These are phyloP conservation scores for Noctua pronuba DNA, from an alignment of 2,888 invertebrate species.

Conservation along the genomic window DNA sequence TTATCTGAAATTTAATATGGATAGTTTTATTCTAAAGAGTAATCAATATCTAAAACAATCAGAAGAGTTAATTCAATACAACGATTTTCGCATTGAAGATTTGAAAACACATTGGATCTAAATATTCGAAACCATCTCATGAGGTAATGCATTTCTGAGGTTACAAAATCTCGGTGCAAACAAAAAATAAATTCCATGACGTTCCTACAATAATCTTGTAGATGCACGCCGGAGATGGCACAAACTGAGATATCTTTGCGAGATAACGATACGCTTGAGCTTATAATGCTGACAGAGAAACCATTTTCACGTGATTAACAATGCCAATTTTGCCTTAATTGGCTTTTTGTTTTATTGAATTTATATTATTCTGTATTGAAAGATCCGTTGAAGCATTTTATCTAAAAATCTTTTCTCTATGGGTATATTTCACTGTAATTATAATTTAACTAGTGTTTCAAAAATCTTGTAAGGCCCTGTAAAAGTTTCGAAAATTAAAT, in stretches of 20 bases:
- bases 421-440: background rate
- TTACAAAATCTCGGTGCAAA: slow-evolving; percentile 13
- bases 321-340: slow-evolving; percentile 34
- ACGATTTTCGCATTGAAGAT: background rate
- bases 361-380: slow-evolving; percentile 10
- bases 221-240: slow-evolving; percentile 53
- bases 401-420: background rate
- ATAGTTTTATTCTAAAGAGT: background rate
- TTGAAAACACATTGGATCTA: background rate
- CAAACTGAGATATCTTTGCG: slow-evolving; percentile 50
- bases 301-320: slow-evolving; percentile 67
- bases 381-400: background rate
- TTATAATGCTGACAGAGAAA: slow-evolving; percentile 61
- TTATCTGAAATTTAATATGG: background rate
- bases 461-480: background rate
- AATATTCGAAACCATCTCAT: background rate
- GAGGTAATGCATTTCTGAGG: slow-evolving; percentile 4
- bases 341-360: slow-evolving; percentile 21
- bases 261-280: slow-evolving; percentile 67
- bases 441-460: background rate
- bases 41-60: background rate
- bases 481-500: slow-evolving; percentile 25
- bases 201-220: slow-evolving; percentile 44
- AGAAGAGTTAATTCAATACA: no score
- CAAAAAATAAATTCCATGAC: slow-evolving; percentile 45